Evolutionary conservation across 2,113 vertebrate genomes (phyloP).

Genomic region (Pan troglodytes): NHGRI_mPanTro3-v2.1_pri NC_072401.2:13397501-13398000

Average conservation of each 20-base stretch:
- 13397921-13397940: not conserved
- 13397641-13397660: not conserved
- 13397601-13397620: not conserved
- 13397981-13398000: not conserved
- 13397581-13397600: not conserved
- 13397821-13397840: not conserved
- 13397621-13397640: not conserved
- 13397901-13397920: no score
- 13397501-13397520: not conserved
- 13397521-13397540: not conserved
- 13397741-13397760: not conserved
- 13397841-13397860: not conserved
- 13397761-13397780: not conserved
- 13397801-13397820: not conserved
- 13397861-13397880: not conserved
- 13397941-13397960: not conserved
- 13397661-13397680: not conserved
- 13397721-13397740: not conserved
- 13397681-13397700: not conserved
- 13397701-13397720: not conserved
- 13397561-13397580: not conserved
- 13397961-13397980: not conserved
- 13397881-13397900: not conserved
- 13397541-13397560: not conserved
- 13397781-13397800: not conserved